Conservation (phyloP, 2,113 vertebrate genomes). For the Vidua chalybeata region DNA sequence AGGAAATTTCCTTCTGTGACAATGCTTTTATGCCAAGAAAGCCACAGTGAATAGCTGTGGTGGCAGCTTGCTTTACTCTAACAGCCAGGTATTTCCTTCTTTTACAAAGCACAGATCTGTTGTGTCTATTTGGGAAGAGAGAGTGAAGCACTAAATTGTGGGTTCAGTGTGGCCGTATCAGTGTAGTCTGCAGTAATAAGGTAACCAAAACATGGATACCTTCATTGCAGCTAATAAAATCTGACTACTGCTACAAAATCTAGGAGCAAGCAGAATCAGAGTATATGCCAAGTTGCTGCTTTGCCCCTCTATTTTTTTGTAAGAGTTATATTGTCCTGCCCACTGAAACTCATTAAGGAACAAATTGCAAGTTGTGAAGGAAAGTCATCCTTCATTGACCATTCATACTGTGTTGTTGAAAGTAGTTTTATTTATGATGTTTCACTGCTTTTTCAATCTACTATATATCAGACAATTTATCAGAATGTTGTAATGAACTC, state of each 20-base stretch:
- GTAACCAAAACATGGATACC: not conserved
- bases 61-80: not conserved
- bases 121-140: not conserved
- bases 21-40: not conserved
- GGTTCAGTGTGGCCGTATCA: not conserved
- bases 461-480: not conserved
- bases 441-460: not conserved
- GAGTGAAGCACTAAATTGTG: not conserved
- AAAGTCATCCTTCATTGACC: not conserved
- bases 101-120: not conserved
- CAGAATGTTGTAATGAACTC: not conserved
- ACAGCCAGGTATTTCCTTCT: not conserved
- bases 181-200: not conserved
- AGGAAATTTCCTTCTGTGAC: not conserved
- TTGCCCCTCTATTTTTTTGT: not conserved
- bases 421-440: conserved; percentile 11
- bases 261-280: not conserved
- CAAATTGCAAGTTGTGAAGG: not conserved
- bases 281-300: not conserved
- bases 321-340: not conserved
- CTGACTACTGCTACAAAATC: not conserved
- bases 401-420: not conserved
- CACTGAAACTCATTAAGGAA: not conserved
- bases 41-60: not conserved
- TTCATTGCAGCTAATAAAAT: not conserved